Percentiles rank a stretch among this genome's conserved stretches.
These are phyloP conservation scores for Acropternis orthonyx DNA, from an alignment of 2,797 vertebrate genomes.

Conservation along the genomic window DNA sequence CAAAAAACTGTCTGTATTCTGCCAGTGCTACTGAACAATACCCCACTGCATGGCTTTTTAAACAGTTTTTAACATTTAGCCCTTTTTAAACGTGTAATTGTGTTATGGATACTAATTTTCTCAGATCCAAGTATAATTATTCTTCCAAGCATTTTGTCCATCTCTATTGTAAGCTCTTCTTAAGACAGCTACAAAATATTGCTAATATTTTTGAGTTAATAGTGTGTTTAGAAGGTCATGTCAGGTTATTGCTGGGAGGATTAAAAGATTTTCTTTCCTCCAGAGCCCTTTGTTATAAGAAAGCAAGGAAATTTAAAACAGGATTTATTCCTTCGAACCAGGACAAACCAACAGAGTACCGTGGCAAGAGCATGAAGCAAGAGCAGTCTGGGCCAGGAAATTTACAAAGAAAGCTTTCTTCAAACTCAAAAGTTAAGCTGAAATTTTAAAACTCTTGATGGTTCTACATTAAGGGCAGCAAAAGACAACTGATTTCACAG, in stretches of 20 bases:
- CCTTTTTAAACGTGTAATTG: constrained; percentile 41
- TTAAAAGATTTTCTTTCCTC: constrained; percentile 74
- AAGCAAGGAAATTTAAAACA: constrained; percentile 77
- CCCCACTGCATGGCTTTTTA: background rate
- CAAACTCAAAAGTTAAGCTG: constrained; percentile 64
- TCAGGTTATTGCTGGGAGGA: constrained; percentile 74
- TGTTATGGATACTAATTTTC: constrained; percentile 17
- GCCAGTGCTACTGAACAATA: constrained; percentile 56
- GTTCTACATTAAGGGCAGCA: constrained; percentile 26
- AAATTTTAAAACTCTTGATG: constrained; percentile 65
- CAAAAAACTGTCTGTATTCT: constrained; percentile 9
- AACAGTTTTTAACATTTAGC: constrained; percentile 40
- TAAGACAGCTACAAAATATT: constrained; percentile 58
- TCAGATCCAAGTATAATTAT: background rate
- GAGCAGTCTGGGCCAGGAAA: constrained; percentile 68
- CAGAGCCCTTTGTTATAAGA: constrained; percentile 72
- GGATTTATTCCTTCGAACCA: constrained; percentile 75
- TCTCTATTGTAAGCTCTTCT: constrained; percentile 43
- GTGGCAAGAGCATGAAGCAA: constrained; percentile 62
- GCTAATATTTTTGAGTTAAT: constrained; percentile 59
- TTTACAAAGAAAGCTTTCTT: constrained; percentile 68
- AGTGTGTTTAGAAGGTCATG: constrained; percentile 71
- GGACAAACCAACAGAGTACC: constrained; percentile 67
- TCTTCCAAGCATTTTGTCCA: background rate
- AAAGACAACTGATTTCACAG: constrained; percentile 58